Percentiles rank a stretch among this genome's conserved stretches.
Evolutionary conservation across 2,797 vertebrate genomes (phyloP).

Genomic region (Xerus rutilus): DNA sequence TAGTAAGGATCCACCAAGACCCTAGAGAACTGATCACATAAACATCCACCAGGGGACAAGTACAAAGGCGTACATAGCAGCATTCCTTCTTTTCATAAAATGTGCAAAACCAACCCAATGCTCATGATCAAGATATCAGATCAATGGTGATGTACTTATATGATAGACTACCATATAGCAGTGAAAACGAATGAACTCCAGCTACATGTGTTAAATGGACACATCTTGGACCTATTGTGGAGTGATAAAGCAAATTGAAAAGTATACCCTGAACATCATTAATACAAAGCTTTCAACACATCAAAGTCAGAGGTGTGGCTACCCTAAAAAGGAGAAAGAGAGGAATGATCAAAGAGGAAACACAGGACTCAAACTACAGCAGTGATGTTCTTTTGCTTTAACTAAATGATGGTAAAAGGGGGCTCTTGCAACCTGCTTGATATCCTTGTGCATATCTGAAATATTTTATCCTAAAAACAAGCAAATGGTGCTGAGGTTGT

Average conservation of each 20-base stretch:
- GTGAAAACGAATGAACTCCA: background rate
- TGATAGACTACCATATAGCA: background rate
- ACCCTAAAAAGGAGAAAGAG: background rate
- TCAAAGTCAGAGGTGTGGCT: background rate
- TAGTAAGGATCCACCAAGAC: background rate
- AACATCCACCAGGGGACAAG: background rate
- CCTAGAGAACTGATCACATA: background rate
- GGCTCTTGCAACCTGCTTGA: background rate
- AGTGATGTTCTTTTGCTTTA: slow-evolving; percentile 16
- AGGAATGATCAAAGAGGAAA: background rate
- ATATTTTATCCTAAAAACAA: slow-evolving; percentile 59
- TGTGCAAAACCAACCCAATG: background rate
- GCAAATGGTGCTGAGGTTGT: background rate
- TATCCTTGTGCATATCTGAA: slow-evolving; percentile 9
- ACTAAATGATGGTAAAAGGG: slow-evolving; percentile 15
- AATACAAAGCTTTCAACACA: background rate
- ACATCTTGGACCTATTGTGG: background rate
- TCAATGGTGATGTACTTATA: background rate
- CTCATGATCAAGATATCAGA: background rate
- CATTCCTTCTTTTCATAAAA: background rate
- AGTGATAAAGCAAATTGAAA: background rate
- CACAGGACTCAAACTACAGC: background rate
- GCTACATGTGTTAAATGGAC: background rate
- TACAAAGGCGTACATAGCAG: background rate
- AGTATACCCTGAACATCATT: background rate